Base-by-base conservation (phyloP, 2,888 invertebrate species). In the Cistogaster globosa region DNA sequence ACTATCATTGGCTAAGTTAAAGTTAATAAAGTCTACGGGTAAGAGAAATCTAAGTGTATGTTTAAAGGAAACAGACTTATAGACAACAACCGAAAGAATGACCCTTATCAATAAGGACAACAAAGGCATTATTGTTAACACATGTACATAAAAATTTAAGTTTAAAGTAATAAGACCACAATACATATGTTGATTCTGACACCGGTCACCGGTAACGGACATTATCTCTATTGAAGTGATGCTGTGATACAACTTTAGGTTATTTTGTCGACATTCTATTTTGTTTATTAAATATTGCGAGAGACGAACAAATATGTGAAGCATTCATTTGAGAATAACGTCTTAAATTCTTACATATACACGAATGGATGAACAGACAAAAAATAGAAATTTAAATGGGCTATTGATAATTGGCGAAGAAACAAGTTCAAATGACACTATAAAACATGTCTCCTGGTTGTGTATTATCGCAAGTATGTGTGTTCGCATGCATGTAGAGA, bases 21-120 rank as follows among this genome's bases (percentile, higher is more conserved):
- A 12, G 12, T 11, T 42, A 42, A 42, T 12, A 42, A 1, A 42
- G 42, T 42, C 11, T 42, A 42, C 11, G 42, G 12, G 42, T 12
- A 42, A 12, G 4, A 42, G 12, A 42, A 12, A 11, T 48, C n/a
- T 48, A 74, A 83, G 60, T 48, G 42, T 65, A 62, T 60, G 36
- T 74, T 57, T 63, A 79, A 69, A 63, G 69, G 63, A 74, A 76
- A 68, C 57, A 57, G 60, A 68, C 72, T 83, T 63, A 68, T 63
- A 63, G 69, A 51, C 38, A 77, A 32, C 75, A 51, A 69, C 55
- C 78, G 58, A 55, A 63, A 51, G 57, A 38, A 79, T 79, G 68
- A 26, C 62, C 69, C 32, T 75, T 79, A 75, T 69, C n/a, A 69
- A 48, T 74, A 69, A 63, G 53, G 57, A 67, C 55, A 76, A 65